Conservation (phyloP, 2,888 invertebrate genomes). For the Aricia artaxerxes region DNA sequence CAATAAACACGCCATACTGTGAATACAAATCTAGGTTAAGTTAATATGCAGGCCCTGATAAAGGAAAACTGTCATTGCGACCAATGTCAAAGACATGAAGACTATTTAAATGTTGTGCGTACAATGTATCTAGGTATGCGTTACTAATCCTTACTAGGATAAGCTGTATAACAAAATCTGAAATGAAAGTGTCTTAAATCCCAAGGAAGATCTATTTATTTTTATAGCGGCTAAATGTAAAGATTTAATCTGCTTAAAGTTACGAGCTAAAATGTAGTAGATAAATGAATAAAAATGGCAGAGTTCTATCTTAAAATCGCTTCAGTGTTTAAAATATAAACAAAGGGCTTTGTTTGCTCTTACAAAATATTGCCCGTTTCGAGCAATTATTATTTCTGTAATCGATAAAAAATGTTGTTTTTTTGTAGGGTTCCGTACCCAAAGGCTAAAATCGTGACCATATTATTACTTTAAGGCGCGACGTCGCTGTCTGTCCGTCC, state of each 20-base stretch:
- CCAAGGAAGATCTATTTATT: no score
- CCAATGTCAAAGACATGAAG: slow-evolving; percentile 13
- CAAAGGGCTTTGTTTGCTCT: slow-evolving; percentile 1
- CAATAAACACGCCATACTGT: neutral
- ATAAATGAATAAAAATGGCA: no score
- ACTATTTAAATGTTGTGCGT: neutral
- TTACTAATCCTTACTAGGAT: neutral
- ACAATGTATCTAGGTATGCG: no score
- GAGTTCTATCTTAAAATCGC: neutral
- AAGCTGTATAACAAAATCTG: neutral
- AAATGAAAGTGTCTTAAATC: no score
- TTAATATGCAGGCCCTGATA: slow-evolving; percentile 26
- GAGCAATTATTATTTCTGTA: neutral
- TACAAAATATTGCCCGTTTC: neutral
- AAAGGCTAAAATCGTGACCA: no score
- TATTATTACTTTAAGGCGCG: no score
- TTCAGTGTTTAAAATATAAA: neutral
- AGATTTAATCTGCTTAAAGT: no score
- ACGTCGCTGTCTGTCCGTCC: no score
- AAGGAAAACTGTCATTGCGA: slow-evolving; percentile 15
- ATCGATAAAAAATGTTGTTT: neutral
- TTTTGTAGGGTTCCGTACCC: no score
- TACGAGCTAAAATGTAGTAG: no score
- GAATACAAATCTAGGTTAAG: slow-evolving; percentile 23
- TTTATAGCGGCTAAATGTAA: no score